These are phyloP conservation scores for Scomber scombrus DNA, from an alignment of 2,113 vertebrate species.

Conservation along the genomic window DNA sequence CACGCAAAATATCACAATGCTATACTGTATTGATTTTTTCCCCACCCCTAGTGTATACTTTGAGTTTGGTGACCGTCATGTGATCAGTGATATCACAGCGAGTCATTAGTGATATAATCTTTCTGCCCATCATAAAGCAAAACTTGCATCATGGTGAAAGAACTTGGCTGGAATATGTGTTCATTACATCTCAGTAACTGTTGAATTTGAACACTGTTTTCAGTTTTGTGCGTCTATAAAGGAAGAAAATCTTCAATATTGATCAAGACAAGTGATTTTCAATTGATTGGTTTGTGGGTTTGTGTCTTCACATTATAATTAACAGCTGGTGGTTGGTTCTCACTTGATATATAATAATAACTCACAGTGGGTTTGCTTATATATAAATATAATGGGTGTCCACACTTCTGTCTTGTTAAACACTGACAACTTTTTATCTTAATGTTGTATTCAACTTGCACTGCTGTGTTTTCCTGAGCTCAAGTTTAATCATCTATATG, in stretches of 20 bases:
- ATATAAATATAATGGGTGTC: neutral
- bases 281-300: neutral
- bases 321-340: slow-evolving; percentile 17
- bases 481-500: neutral
- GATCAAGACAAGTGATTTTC: neutral
- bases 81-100: no score
- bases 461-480: neutral
- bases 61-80: no score
- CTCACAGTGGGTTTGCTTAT: slow-evolving; percentile 7
- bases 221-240: slow-evolving; percentile 23
- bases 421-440: neutral
- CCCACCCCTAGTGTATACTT: no score
- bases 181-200: slow-evolving; percentile 9
- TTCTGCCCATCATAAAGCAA: neutral
- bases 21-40: no score
- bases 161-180: neutral
- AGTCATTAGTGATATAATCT: no score
- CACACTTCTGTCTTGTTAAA: neutral
- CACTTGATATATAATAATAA: neutral
- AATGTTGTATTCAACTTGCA: neutral
- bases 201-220: slow-evolving; percentile 37
- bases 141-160: neutral
- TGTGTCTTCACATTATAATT: neutral
- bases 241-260: slow-evolving; percentile 14
- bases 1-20: no score